Conservation (phyloP, 2,888 invertebrate species). For the Diploptera punctata region DNA sequence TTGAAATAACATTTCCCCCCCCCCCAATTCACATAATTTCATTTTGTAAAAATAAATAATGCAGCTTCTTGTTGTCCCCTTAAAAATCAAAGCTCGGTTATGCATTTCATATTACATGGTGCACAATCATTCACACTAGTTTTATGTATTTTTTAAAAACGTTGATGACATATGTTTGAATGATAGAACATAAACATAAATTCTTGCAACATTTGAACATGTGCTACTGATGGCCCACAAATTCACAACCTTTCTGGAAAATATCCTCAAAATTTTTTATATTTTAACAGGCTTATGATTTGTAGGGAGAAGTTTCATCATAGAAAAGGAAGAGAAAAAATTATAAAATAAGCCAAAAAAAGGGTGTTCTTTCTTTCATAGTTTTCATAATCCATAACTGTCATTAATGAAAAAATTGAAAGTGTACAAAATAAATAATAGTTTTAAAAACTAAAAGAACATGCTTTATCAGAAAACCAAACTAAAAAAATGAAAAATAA, state of each 20-base stretch:
- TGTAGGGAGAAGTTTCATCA: too few species aligned
- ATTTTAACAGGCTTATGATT: too few species aligned
- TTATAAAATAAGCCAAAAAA: too few species aligned
- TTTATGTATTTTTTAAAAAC: constrained; percentile 30
- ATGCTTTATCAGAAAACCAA: too few species aligned
- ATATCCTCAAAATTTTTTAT: constrained; percentile 7
- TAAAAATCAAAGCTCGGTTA: background rate
- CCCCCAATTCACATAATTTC: background rate
- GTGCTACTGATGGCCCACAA: constrained; percentile 26
- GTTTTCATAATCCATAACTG: too few species aligned
- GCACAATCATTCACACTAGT: constrained; percentile 37
- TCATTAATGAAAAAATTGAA: too few species aligned
- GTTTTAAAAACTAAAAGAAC: too few species aligned
- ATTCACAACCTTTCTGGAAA: constrained; percentile 36
- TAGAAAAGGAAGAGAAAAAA: too few species aligned
- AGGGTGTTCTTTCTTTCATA: too few species aligned
- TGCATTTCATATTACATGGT: constrained; percentile 27
- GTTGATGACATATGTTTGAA: constrained; percentile 34
- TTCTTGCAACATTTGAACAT: constrained; percentile 4
- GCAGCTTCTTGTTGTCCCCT: background rate
- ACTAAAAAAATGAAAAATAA: too few species aligned
- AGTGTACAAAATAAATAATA: too few species aligned
- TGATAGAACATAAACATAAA: constrained; percentile 34
- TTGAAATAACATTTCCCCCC: background rate
- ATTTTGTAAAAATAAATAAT: background rate